Evolutionary conservation across 2,797 vertebrate genomes (phyloP).

Genomic region (Heterohyrax brucei): DNA sequence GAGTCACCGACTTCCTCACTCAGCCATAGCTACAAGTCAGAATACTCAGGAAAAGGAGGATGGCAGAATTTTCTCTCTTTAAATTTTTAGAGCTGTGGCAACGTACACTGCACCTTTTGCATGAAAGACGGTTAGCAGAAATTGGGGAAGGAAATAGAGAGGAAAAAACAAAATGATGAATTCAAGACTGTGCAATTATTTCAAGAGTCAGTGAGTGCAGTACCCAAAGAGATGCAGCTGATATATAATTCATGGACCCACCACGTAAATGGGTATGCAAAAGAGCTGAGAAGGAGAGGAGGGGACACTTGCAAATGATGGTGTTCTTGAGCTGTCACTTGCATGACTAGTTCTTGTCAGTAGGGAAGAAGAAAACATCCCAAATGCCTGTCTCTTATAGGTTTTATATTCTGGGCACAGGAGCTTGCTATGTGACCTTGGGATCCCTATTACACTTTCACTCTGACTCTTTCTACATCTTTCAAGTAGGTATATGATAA

Average conservation of each 20-base stretch:
- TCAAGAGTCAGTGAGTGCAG: background rate
- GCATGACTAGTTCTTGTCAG: constrained; percentile 74
- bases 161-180: constrained; percentile 11
- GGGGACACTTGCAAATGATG: constrained; percentile 58
- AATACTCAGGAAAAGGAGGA: background rate
- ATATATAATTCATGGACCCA: constrained; percentile 58
- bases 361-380: constrained; percentile 58
- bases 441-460: background rate
- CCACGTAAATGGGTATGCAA: constrained; percentile 52
- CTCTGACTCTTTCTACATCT: background rate
- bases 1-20: background rate
- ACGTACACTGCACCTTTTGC: too few species aligned
- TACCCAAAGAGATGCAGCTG: background rate
- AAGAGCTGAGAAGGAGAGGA: background rate
- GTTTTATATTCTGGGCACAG: constrained; percentile 60
- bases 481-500: background rate
- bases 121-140: background rate
- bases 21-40: background rate
- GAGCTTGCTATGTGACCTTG: constrained; percentile 30
- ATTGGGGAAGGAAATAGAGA: background rate
- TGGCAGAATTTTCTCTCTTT: background rate
- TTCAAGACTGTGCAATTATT: background rate
- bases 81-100: background rate
- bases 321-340: constrained; percentile 73
- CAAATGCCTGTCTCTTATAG: constrained; percentile 24